Conservation (phyloP, 2,888 invertebrate species). For the Agrilus biguttatus region DNA sequence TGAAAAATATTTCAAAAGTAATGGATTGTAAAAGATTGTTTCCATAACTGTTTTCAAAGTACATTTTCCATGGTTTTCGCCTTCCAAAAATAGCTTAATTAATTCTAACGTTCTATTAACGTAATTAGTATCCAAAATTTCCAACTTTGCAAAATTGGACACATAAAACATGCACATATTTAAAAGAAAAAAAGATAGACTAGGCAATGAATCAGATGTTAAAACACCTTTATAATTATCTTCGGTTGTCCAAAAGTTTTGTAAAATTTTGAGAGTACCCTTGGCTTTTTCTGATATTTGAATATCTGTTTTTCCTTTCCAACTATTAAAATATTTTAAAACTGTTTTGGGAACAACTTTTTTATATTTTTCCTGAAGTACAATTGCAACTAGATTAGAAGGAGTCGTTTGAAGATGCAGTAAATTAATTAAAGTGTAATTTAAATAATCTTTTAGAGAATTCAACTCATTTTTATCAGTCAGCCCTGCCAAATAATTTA, state of each 20-base stretch:
- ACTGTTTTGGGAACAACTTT: constrained; percentile 25
- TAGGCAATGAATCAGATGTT: constrained; percentile 15
- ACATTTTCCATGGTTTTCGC: constrained; percentile 12
- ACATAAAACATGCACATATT: constrained; percentile 18
- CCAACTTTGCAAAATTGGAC: constrained; percentile 12
- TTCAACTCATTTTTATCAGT: constrained; percentile 10
- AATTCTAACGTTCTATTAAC: constrained; percentile 5
- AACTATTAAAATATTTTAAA: constrained; percentile 35
- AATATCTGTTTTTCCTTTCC: constrained; percentile 24
- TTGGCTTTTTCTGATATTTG: background rate
- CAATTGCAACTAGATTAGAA: constrained; percentile 34
- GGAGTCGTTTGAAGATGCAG: constrained; percentile 45
- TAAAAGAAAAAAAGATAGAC: constrained; percentile 15
- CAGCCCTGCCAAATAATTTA: constrained; percentile 21
- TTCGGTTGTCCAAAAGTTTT: background rate
- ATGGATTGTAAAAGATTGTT: constrained; percentile 29
- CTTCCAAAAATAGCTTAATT: constrained; percentile 11
- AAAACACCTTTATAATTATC: constrained; percentile 11
- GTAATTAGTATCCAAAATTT: constrained; percentile 2
- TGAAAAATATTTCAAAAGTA: constrained; percentile 27
- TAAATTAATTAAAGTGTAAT: constrained; percentile 36
- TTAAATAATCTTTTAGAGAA: constrained; percentile 29
- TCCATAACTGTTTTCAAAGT: constrained; percentile 23
- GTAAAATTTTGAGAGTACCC: constrained; percentile 1
- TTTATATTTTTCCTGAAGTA: constrained; percentile 30